phyloP scores from a whole-genome alignment of 92 coral and sea anemone species.

The Phenganax subtilis region DNA sequence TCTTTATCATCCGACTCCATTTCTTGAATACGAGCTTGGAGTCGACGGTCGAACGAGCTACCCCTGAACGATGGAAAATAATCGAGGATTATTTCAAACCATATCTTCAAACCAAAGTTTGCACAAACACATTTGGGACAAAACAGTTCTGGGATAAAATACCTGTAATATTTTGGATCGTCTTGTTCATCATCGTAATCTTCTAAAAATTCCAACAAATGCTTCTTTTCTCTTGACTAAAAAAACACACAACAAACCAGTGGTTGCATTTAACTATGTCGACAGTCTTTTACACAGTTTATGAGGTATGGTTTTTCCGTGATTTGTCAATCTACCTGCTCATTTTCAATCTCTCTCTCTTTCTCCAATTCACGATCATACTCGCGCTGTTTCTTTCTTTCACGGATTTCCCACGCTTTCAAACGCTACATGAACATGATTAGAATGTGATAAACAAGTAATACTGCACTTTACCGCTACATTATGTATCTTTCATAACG shows the following conservation, averaged over 20 bases:
- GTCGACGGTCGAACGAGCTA: constrained; percentile 66
- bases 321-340: constrained; percentile 57
- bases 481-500: neutral
- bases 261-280: too few species aligned
- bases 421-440: constrained; percentile 55
- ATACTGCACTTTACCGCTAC: neutral
- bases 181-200: constrained; percentile 93
- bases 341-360: constrained; percentile 89
- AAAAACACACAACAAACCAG: neutral
- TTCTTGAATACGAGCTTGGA: constrained; percentile 75
- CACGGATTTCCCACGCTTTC: constrained; percentile 86
- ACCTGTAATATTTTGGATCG: constrained; percentile 96
- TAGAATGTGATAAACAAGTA: neutral
- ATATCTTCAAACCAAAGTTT: neutral
- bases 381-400: constrained; percentile 81
- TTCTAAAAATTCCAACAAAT: constrained; percentile 82
- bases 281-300: too few species aligned
- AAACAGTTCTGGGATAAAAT: constrained; percentile 18
- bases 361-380: constrained; percentile 94
- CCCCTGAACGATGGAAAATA: constrained; percentile 50
- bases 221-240: constrained; percentile 92
- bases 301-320: too few species aligned
- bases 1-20: constrained; percentile 87
- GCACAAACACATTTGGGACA: neutral
- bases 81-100: neutral